Percentiles rank a stretch among this genome's conserved stretches.
Conservation (phyloP, 2,888 invertebrate species). For the Dermolepida albohirtum region DNA sequence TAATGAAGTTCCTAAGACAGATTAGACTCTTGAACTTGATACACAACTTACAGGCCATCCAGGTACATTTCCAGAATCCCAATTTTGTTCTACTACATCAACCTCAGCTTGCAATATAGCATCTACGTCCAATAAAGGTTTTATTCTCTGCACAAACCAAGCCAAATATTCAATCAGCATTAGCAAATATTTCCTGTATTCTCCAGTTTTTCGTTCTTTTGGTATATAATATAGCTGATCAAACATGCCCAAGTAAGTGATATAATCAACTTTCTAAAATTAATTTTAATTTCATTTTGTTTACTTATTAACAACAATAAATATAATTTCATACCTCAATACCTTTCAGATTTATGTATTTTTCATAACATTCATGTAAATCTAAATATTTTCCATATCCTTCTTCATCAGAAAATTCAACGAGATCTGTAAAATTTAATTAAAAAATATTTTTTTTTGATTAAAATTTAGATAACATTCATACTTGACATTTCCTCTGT, state of each 20-base stretch:
- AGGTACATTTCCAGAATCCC: conserved; percentile 90
- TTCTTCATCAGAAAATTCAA: conserved; percentile 99
- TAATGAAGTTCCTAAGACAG: no score
- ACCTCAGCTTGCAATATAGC: conserved; percentile 82
- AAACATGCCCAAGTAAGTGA: conserved; percentile 92
- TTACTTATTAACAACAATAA: background rate
- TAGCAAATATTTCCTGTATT: conserved; percentile 87
- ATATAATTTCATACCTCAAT: conserved; percentile 77
- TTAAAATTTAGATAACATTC: conserved; percentile 51
- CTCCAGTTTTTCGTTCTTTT: conserved; percentile 88
- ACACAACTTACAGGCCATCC: conserved; percentile 85
- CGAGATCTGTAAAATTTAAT: conserved; percentile 72
- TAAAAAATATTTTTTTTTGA: background rate
- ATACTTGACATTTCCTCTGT: conserved; percentile 85
- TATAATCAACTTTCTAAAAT: conserved; percentile 90
- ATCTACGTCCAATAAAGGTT: conserved; percentile 86
- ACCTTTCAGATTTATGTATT: conserved; percentile 96
- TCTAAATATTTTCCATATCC: conserved; percentile 99
- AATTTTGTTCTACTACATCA: conserved; percentile 85
- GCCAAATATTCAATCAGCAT: conserved; percentile 87
- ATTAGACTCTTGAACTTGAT: no score
- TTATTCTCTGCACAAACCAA: conserved; percentile 84
- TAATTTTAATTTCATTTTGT: background rate
- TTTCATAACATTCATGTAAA: conserved; percentile 95
- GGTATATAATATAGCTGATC: conserved; percentile 97